phyloP scores from a whole-genome alignment of 1,140 invertebrate genomes.

The Drepana arcuata region DNA sequence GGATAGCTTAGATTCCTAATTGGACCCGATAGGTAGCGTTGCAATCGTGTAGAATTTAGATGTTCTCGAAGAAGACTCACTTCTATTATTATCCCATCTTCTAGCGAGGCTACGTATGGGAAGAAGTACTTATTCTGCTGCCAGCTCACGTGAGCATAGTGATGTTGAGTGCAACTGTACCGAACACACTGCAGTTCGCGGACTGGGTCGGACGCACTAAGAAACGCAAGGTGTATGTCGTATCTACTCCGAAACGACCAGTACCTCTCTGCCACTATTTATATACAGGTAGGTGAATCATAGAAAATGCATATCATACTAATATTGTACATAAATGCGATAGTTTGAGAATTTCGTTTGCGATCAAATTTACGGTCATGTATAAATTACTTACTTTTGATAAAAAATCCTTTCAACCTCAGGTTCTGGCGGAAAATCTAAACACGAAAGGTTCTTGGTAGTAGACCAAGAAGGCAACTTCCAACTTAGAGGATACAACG shows the following conservation, averaged over 20 bases:
- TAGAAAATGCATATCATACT: no score
- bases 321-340: no score
- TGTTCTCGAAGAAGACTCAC: no score
- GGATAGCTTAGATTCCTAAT: no score
- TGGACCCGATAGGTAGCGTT: no score
- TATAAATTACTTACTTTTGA: no score
- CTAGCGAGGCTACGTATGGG: conserved; percentile 98
- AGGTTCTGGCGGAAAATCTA: conserved; percentile 82
- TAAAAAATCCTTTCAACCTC: no score
- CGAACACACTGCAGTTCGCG: conserved; percentile 96
- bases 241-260: conserved; percentile 93
- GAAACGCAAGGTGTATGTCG: conserved; percentile 94
- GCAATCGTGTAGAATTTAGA: no score
- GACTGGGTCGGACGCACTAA: conserved; percentile 97
- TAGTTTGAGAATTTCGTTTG: no score
- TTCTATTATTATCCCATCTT: no score
- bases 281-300: conserved; percentile 83
- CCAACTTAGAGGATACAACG: conserved; percentile 79
- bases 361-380: no score
- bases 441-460: conserved; percentile 88
- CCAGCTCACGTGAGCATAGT: conserved; percentile 96
- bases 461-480: conserved; percentile 84
- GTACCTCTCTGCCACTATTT: conserved; percentile 96
- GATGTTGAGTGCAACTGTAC: conserved; percentile 97
- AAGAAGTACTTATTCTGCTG: conserved; percentile 97